Evolutionary conservation across 2,888 invertebrate species (phyloP).

Genomic region (Stenurella melanura): DNA sequence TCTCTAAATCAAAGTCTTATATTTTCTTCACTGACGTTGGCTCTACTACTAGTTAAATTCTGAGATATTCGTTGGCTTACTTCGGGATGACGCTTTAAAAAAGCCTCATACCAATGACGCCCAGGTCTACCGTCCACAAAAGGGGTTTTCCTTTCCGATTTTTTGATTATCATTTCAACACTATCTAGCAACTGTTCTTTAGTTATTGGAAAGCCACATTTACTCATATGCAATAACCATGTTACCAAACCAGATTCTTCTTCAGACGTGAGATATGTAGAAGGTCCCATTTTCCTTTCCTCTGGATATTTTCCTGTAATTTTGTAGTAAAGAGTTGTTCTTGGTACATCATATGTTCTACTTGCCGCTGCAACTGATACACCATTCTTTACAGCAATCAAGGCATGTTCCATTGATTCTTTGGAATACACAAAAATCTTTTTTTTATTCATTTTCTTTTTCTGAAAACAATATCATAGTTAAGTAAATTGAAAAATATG

Average conservation of each 20-base stretch:
- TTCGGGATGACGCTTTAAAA: neutral
- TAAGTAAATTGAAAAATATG: neutral
- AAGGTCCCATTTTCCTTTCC: neutral
- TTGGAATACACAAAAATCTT: neutral
- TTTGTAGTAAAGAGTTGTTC: conserved; percentile 15
- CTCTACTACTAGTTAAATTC: conserved; percentile 59
- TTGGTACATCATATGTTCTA: conserved; percentile 18
- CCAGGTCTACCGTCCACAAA: conserved; percentile 14
- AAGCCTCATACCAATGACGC: conserved; percentile 7
- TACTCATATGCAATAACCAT: conserved; percentile 24
- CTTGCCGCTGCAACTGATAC: conserved; percentile 16
- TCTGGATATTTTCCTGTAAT: conserved; percentile 9
- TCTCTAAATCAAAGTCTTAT: conserved; percentile 62
- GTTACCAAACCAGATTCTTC: conserved; percentile 22
- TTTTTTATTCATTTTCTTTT: neutral
- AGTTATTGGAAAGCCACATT: conserved; percentile 25
- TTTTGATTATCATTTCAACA: conserved; percentile 25
- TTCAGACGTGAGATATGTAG: neutral
- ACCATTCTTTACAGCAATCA: conserved; percentile 20
- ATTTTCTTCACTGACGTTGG: conserved; percentile 60
- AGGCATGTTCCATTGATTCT: conserved; percentile 12
- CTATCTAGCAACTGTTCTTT: conserved; percentile 36
- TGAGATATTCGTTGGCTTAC: conserved; percentile 48
- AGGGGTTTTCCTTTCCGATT: conserved; percentile 27
- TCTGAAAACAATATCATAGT: neutral